phyloP scores from a whole-genome alignment of 2,113 vertebrate genomes.

The Anhinga anhinga region DNA sequence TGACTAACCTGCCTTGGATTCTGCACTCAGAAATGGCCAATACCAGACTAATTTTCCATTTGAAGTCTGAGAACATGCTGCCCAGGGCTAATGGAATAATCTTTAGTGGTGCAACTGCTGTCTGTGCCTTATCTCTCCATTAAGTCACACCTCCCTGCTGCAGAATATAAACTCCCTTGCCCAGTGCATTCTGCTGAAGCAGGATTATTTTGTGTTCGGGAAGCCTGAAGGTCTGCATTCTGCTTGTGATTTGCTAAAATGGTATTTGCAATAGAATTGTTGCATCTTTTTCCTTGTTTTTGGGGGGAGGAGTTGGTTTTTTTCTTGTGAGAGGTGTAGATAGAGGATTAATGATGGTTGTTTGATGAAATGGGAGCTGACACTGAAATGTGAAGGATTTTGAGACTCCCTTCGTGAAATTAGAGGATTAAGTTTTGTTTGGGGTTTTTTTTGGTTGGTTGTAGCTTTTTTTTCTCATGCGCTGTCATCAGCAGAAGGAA shows the following conservation, averaged over 20 bases:
- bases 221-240: background rate
- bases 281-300: background rate
- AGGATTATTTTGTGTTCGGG: background rate
- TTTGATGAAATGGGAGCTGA: background rate
- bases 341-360: background rate
- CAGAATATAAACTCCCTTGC: background rate
- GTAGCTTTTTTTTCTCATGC: background rate
- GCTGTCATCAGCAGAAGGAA: background rate
- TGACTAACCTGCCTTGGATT: background rate
- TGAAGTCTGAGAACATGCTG: background rate
- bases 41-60: background rate
- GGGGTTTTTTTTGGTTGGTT: background rate
- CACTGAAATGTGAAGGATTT: background rate
- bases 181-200: background rate
- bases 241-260: background rate
- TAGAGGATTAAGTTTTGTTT: background rate
- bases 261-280: background rate
- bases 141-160: background rate
- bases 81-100: constrained; percentile 18
- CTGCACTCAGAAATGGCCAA: background rate
- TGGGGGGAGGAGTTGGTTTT: accelerated
- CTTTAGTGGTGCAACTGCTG: background rate
- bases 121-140: background rate
- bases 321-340: background rate
- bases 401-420: background rate